phyloP scores from a whole-genome alignment of 2,888 invertebrate genomes.

The Cerastis rubricosa region DNA sequence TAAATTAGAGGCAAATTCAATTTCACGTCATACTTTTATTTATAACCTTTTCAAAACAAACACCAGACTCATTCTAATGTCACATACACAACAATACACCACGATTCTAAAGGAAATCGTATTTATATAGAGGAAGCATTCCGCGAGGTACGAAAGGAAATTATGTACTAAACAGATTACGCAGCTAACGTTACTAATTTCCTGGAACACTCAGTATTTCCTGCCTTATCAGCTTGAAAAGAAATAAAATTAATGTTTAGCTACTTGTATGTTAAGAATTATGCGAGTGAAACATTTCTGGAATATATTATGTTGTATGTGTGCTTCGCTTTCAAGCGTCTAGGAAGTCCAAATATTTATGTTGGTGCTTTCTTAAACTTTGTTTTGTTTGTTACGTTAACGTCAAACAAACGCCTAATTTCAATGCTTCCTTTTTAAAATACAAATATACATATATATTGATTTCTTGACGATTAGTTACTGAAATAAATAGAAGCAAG shows the following conservation, averaged over 20 bases:
- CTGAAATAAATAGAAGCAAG: not conserved
- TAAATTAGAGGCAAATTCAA: not conserved
- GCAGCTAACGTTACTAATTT: constrained; percentile 84
- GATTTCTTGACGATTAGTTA: not conserved
- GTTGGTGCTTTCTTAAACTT: too few relatives aligned
- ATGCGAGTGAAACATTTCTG: constrained; percentile 13
- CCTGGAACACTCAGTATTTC: constrained; percentile 78
- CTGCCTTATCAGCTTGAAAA: constrained; percentile 52
- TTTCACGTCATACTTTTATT: not conserved
- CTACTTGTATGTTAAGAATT: constrained; percentile 28
- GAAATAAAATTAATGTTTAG: constrained; percentile 54
- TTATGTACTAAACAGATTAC: constrained; percentile 85
- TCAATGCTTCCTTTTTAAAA: not conserved
- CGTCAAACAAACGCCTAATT: not conserved
- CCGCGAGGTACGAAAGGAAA: constrained; percentile 79
- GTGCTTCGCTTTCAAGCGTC: not conserved
- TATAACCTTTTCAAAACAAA: not conserved
- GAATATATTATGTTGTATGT: not conserved
- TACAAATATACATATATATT: not conserved
- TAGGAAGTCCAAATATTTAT: not conserved
- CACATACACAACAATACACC: constrained; percentile 47
- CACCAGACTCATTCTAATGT: constrained; percentile 3
- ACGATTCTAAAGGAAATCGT: constrained; percentile 74
- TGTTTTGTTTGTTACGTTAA: too few relatives aligned
- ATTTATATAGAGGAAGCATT: constrained; percentile 72